Base-by-base conservation (phyloP, 2,888 invertebrate genomes). In the Drosophila mercatorum region DNA sequence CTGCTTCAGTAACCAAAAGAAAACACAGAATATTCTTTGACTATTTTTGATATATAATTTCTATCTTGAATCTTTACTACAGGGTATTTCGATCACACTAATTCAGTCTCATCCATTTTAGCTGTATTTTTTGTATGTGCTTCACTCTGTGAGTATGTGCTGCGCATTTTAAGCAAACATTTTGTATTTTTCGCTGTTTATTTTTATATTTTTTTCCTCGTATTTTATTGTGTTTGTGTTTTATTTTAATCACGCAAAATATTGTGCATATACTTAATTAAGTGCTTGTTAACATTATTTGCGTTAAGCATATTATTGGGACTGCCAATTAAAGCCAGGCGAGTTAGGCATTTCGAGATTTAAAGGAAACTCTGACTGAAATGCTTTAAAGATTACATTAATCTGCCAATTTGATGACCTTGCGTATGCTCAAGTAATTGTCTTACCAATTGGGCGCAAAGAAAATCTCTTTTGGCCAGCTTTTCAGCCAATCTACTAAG, bases 281-380 rank as follows among this genome's bases (percentile, higher is more conserved):
- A 80, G 87, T 49, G 84, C 87, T 82, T 87, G 84, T 87, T 87
- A 84, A 87, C 84, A 87, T 80, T 87, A 78, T 84, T 87, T 87
- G 74, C 47, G 74, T 66, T 62, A 55, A 53, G 69, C 74, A 72
- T 81, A 81, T 81, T 55, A 55, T 58, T 58, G 57, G 57, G 57
- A 55, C 55, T 68, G 64, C 63, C 62, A 62, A 83, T 70, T 75
- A 68, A 67, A 38, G 66, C 46, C 34, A 28, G 17, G 17, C 26
- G 12, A 12, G 14, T 5, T 8, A 10, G 52, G 38, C 12, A 38
- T 53, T 12, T 51, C 17, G 7, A 34, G 12, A 51, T 6, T 34
- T 51, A 3, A 34, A 51, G 4, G n/a, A 2, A 49, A 10, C 1
- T 49, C 2, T 0, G 2, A 34, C 4, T 17, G 5, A 6, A 51